Evolutionary conservation across 23 tunicate genomes (phyloP).

Genomic region (Clavelina lepadiformis): DNA sequence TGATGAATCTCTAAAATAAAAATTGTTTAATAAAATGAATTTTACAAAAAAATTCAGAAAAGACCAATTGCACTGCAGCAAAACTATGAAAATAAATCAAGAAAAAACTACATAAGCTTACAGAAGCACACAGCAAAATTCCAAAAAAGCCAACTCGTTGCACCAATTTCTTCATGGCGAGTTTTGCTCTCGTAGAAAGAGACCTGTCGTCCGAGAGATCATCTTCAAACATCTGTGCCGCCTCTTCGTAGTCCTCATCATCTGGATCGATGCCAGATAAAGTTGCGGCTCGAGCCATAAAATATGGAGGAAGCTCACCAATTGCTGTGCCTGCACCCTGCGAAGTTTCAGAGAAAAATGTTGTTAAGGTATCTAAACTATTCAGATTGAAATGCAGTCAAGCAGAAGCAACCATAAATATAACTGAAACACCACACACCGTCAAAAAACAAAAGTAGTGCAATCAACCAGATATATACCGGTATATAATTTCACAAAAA

Average conservation of each 20-base stretch:
- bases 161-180: conserved; percentile 72
- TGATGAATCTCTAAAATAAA: no score
- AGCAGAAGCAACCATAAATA: no score
- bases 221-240: conserved; percentile 55
- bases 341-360: no score
- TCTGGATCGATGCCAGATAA: conserved; percentile 89
- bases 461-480: no score
- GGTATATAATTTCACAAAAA: no score
- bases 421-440: no score
- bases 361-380: no score
- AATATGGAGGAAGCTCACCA: conserved; percentile 97
- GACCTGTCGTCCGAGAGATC: conserved; percentile 21
- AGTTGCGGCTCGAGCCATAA: conserved; percentile 89
- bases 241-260: conserved; percentile 97
- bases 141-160: conserved; percentile 89
- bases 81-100: neutral
- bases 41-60: no score
- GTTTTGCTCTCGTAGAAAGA: conserved; percentile 49
- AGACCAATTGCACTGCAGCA: no score
- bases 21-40: no score
- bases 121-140: conserved; percentile 86
- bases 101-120: conserved; percentile 8
- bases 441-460: no score
- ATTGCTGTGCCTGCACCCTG: conserved; percentile 97
- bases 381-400: no score